Evolutionary conservation across 2,797 vertebrate species (phyloP).

Genomic region (Hybognathus amarus): DNA sequence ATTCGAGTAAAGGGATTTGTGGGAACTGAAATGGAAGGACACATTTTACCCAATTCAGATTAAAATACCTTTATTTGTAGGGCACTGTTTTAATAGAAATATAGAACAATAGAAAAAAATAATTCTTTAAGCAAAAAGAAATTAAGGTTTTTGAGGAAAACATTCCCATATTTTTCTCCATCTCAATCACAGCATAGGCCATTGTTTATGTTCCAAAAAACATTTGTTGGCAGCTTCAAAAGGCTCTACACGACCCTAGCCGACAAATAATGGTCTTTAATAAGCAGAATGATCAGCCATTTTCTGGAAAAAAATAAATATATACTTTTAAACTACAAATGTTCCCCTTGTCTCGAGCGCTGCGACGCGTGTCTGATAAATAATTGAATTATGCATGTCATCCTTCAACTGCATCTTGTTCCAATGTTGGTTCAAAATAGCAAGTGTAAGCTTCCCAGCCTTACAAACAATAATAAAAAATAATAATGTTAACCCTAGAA

Average conservation of each 20-base stretch:
- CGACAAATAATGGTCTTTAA: neutral
- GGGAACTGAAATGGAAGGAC: too few relatives aligned
- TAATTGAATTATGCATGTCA: neutral
- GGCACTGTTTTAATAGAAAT: too few relatives aligned
- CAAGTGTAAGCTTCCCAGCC: neutral
- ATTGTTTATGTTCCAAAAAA: neutral
- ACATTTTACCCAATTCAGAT: too few relatives aligned
- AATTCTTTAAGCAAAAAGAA: too few relatives aligned
- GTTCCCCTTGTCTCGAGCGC: neutral
- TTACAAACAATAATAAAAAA: neutral
- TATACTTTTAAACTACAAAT: too few relatives aligned
- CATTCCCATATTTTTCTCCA: neutral
- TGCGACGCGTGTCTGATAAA: neutral
- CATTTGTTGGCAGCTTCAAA: neutral
- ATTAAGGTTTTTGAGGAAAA: too few relatives aligned
- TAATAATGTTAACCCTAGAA: neutral
- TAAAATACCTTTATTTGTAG: too few relatives aligned
- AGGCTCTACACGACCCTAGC: neutral
- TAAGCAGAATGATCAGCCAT: neutral
- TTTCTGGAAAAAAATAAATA: neutral
- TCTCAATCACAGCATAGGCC: neutral
- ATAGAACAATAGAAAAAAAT: too few relatives aligned
- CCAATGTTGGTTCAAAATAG: neutral
- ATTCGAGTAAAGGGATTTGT: too few relatives aligned
- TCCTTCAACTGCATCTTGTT: neutral